Evolutionary conservation across 2,113 vertebrate genomes (phyloP), one percentile per base, ranked within the genome.

Genomic region (Varanus salvator): DNA sequence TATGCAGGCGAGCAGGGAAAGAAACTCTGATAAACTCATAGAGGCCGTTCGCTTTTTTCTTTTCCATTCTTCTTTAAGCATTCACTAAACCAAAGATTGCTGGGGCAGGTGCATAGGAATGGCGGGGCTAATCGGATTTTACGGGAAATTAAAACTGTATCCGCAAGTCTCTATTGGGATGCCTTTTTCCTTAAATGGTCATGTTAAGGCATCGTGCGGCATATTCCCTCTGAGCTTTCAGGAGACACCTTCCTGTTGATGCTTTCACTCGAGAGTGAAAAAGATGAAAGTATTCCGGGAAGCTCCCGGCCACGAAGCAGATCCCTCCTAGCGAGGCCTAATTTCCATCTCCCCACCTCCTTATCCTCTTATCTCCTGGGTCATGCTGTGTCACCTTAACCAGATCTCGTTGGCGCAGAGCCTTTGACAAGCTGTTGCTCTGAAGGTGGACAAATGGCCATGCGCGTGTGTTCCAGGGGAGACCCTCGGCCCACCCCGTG

Each of bases 301-400:
- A 87, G 77, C 17, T n/a, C 29, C 19, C 8, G 80, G 71, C 94
- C 88, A 89, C 25, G 85, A 66, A 90, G 93, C 77, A 93, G 71
- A 91, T 86, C 76, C 31, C 60, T 94, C 75, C 89, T 5, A 29
- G 85, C 75, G 88, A 95, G 93, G 76, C 93, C 94, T 98, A 98
- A 98, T 98, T 98, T 97, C 44, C 90, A 85, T 95, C 93, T 97
- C 93, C 89, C 91, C 95, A 86, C 93, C 94, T 94, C 34, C 74
- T 99, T 97, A 99, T 98, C 98, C 98, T 98, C 98, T 99, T 99
- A 98, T 93, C 93, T 95, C 92, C 91, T 84, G 84, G 94, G 91
- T 96, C 96, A 82, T 90, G 90, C 86, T 93, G 78, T 91, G 89
- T 91, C 84, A 82, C 93, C 93, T 82, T 92, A 96, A 97, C 91